These are phyloP conservation scores for Meda fulgida DNA, from an alignment of 2,797 vertebrate genomes.

Conservation along the genomic window DNA sequence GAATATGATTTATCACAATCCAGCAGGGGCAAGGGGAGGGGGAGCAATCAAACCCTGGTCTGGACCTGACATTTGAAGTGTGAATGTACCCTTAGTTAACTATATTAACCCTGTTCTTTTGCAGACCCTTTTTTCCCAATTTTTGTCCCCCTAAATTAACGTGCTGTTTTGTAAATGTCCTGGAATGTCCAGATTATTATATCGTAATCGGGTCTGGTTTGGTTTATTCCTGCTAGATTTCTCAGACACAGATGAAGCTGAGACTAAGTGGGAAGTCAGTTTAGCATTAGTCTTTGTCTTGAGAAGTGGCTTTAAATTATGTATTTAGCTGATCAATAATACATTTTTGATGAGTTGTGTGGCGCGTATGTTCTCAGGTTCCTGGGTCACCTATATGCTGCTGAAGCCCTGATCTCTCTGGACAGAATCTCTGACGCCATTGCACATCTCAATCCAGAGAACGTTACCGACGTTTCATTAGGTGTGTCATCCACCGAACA, in stretches of 20 bases:
- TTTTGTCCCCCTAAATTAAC: background rate
- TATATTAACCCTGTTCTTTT: background rate
- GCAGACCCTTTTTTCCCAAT: background rate
- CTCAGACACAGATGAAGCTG: background rate
- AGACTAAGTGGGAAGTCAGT: background rate
- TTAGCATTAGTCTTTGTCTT: slow-evolving; percentile 14
- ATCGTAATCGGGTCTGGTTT: background rate
- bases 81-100: background rate
- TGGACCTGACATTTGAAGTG: background rate
- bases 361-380: slow-evolving; percentile 78
- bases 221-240: background rate
- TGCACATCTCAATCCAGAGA: slow-evolving; percentile 95
- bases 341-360: slow-evolving; percentile 31
- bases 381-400: slow-evolving; percentile 95
- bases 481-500: slow-evolving; percentile 91
- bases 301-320: slow-evolving; percentile 31
- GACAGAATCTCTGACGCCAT: slow-evolving; percentile 99
- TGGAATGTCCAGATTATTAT: background rate
- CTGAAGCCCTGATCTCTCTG: slow-evolving; percentile 97
- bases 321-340: slow-evolving; percentile 1
- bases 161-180: background rate
- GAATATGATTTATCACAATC: background rate
- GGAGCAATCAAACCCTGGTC: background rate
- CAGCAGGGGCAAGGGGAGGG: background rate
- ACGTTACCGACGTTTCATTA: slow-evolving; percentile 94